A percentile compares a stretch with the other conserved stretches of the same genome.
Conservation (phyloP, 2,113 vertebrate genomes). For the Megaceryle torquata region DNA sequence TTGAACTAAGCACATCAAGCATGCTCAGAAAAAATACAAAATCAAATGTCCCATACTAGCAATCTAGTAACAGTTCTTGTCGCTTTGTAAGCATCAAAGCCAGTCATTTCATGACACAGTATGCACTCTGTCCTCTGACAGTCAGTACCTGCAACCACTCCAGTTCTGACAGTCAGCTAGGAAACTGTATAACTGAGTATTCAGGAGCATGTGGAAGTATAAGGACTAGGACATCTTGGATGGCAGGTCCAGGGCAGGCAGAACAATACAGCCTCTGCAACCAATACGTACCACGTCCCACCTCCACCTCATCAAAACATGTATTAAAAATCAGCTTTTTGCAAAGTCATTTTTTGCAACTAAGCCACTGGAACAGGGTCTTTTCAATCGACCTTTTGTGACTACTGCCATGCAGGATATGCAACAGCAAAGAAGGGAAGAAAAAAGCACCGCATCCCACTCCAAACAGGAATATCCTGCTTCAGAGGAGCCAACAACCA, state of each 20-base stretch:
- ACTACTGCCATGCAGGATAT: background rate
- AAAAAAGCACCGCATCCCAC: background rate
- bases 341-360: background rate
- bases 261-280: background rate
- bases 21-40: background rate
- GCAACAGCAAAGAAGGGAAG: background rate
- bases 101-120: background rate
- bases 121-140: background rate
- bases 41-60: background rate
- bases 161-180: background rate
- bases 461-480: background rate
- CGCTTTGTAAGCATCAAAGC: background rate
- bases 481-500: background rate
- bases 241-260: background rate
- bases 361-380: background rate
- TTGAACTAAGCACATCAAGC: background rate
- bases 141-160: background rate
- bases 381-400: background rate
- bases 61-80: background rate
- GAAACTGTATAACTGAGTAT: accelerated
- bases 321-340: background rate
- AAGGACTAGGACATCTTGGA: background rate
- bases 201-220: background rate
- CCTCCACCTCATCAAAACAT: background rate
- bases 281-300: background rate